Evolutionary conservation across 2,797 vertebrate species (phyloP), one percentile per base, ranked within the genome.

Genomic region (Tachyglossus aculeatus): DNA sequence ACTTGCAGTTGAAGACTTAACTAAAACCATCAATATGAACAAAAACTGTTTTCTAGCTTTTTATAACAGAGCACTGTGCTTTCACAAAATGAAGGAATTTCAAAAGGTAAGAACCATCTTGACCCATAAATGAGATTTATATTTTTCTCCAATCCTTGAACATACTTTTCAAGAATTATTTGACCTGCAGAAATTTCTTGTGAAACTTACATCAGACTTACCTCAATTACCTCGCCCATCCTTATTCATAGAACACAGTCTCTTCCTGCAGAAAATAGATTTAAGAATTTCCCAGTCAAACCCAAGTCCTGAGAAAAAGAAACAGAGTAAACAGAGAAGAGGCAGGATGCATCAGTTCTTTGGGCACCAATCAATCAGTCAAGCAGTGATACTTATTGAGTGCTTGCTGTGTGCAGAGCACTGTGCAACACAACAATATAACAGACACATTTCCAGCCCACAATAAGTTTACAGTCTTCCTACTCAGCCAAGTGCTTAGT

Each of bases 41-140:
- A 84, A 80, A 63, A 77, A 41, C 25, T 91, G 82, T 40, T 74
- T 83, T 36, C 61, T 92, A 73, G 91, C 91, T 11, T 92, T 89
- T 85, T 95, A 94, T 80, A 95, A 94, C 69, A 92, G 94, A 80
- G 92, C 88, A 7, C 34, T 93, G 47, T 94, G 92, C 78, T 92
- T 90, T 43, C 90, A 92, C 40, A 82, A 90, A 53, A 77, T 91
- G 71, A 87, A 80, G 61, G 86, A 94, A 68, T 81, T 89, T 80
- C 58, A 80, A 50, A 77, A 87, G 86, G 94, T 95, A 84, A 67
- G 67, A 58, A 44, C 58, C 9, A 14, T 55, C 74, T 67, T 82
- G 56, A 27, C 76, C 38, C 71, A 58, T 0, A 48, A 25, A 18
- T 22, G 7, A 3, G 45, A 48, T 40, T 55, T 25, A 47, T 3